Percentiles rank a stretch among this genome's conserved stretches.
Evolutionary conservation across 2,888 invertebrate genomes (phyloP).

Genomic region (Pharmacophagus antenor): DNA sequence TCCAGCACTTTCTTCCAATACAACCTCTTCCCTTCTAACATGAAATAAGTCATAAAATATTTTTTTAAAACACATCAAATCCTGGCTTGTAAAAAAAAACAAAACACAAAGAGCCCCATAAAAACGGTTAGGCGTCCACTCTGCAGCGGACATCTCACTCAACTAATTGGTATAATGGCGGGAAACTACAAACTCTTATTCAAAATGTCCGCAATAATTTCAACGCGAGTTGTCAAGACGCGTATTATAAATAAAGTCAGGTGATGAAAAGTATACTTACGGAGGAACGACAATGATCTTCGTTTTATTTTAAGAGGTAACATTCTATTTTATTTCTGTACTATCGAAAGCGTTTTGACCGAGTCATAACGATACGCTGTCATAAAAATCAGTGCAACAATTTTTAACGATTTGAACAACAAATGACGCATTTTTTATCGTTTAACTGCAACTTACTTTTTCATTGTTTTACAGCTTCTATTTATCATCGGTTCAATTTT

Average conservation of each 20-base stretch:
- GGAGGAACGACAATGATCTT: conserved; percentile 71
- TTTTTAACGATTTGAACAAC: too few species aligned
- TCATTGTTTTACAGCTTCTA: too few species aligned
- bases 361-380: background rate
- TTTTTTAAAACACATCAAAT: conserved; percentile 8
- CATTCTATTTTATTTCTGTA: conserved; percentile 41
- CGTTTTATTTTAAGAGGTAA: conserved; percentile 55
- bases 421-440: too few species aligned
- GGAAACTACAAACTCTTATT: conserved; percentile 64
- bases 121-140: conserved; percentile 65
- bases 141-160: conserved; percentile 76
- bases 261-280: conserved; percentile 75
- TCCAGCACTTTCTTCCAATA: background rate
- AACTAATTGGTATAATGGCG: conserved; percentile 78
- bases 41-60: conserved; percentile 7
- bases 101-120: conserved; percentile 53
- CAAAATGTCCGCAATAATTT: conserved; percentile 72
- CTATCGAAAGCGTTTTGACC: conserved; percentile 11
- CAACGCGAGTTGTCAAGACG: conserved; percentile 64
- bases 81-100: conserved; percentile 9
- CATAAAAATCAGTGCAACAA: too few species aligned
- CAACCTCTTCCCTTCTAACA: background rate
- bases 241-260: conserved; percentile 72
- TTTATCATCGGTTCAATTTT: too few species aligned
- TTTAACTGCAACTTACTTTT: too few species aligned